These are phyloP conservation scores for Mylabris sibirica DNA, from an alignment of 2,888 invertebrate genomes.

Conservation along the genomic window DNA sequence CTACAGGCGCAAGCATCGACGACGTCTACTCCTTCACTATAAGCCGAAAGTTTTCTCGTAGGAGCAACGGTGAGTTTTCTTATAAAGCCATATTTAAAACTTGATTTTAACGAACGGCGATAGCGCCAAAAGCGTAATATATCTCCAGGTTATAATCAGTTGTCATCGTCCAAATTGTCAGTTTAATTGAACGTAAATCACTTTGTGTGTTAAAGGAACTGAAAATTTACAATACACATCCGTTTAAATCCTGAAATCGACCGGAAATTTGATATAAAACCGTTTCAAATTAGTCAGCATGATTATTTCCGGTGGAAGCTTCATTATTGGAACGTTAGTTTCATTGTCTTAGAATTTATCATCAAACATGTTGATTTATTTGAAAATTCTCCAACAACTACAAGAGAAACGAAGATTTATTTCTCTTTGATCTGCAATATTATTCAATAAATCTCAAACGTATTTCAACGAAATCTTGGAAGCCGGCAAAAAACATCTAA, in stretches of 20 bases:
- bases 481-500: not conserved
- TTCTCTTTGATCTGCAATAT: not conserved
- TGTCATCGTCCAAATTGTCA: not conserved
- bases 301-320: not conserved
- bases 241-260: not conserved
- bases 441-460: not conserved
- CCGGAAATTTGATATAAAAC: constrained; percentile 7
- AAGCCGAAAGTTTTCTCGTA: not conserved
- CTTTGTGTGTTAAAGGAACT: not conserved
- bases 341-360: not conserved
- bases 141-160: not conserved
- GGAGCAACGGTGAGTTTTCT: not conserved
- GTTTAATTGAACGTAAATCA: not conserved
- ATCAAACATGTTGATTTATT: not conserved
- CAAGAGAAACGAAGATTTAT: not conserved
- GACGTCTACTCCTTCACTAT: not conserved
- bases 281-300: not conserved
- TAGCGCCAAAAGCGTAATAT: no score
- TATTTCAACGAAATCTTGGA: not conserved
- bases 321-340: not conserved
- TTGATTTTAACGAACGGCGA: not conserved
- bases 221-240: not conserved
- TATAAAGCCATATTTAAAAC: not conserved
- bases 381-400: not conserved
- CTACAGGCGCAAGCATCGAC: not conserved